Base-by-base conservation (phyloP, 2,888 invertebrate genomes). In the Trachelus tabidus region DNA sequence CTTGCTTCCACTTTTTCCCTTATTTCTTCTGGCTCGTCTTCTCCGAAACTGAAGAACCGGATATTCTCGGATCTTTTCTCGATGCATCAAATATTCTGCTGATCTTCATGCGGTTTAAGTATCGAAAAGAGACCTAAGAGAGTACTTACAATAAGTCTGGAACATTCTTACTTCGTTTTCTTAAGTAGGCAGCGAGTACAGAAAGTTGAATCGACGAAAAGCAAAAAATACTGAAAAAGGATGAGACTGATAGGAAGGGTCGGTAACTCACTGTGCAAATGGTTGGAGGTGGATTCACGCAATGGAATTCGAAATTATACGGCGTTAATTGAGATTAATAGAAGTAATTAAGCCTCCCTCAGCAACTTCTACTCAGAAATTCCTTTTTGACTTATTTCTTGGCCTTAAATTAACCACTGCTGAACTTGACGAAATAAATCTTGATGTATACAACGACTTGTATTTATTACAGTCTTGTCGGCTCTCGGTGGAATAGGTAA, bases 71-170 rank as follows among this genome's bases (percentile, higher is more conserved):
- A 40, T 1, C 11, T 15, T 30, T 33, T 33, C 31, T 71, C 71
- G 71, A 71, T n/a, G 15, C 71, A 4, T n/a, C 11, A 40, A 40
- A 40, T 15, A 40, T 40, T n/a, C n/a, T 71, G 3, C 33, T 71
- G 69, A 75, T 68, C 73, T 77, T 79, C 78, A 79, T 79, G 80
- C 79, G 75, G 75, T 56, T 75, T 75, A 79, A 77, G 79, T 80
- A 80, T 80, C 78, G 73, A 33, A 68, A 79, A 68, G 75, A 12
- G 34, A 68, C 80, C 74, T 76, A 31, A 31, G 31, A 31, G 73
- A 77, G 81, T 77, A 82, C 78, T 78, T 3, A 3, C 35, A 12
- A 35, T 12, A 80, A 81, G 77, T 78, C 77, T 78, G 77, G 76
- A 77, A 79, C 79, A 79, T 78, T 78, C 78, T 75, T 81, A 79